Evolutionary conservation across 2,888 invertebrate genomes (phyloP), one percentile per base, ranked within the genome.

Genomic region (Andricus curvator): DNA sequence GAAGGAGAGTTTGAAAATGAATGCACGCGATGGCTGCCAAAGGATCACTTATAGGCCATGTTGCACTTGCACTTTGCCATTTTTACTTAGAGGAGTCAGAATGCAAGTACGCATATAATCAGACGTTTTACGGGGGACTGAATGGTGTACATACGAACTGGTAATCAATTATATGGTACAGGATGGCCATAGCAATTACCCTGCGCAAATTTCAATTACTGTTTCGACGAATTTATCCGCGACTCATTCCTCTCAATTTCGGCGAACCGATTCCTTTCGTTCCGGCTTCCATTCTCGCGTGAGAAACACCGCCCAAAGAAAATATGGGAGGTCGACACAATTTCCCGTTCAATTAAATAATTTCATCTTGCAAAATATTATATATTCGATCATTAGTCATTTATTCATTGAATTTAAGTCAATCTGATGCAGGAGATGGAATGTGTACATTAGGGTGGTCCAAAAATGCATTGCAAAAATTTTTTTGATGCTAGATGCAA

Each of bases 181-280:
- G 79, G 82, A 85, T 85, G 80, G 82, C 78, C 83, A 84, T 85
- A 84, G 83, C 87, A 87, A 88, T 88, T 87, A 86, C 87, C 84
- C 81, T 82, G 84, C 85, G 88, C 84, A 86, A 86, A 88, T 88
- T 88, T 88, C 88, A 88, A 88, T 88, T 88, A 87, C 84, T 83
- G 81, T 80, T 74, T 74, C 74, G 74, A 56, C 74, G 74, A 74
- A 74, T 74, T 74, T 74, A 74, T 74, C 74, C 74, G 74, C 74
- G 74, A 74, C 74, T 60, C 74, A 56, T 74, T 74, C n/a, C 56
- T 74, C 74, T 74, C 74, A 74, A 74, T 60, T 74, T 74, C 74
- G 33, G 33, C 48, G 74, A 74, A 74, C 56, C 74, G 56, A 74
- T 74, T 74, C 74, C 74, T 37, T 74, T 74, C 74, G 74, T 74